phyloP scores from a whole-genome alignment of 2,113 vertebrate genomes.

The Scomber japonicus region DNA sequence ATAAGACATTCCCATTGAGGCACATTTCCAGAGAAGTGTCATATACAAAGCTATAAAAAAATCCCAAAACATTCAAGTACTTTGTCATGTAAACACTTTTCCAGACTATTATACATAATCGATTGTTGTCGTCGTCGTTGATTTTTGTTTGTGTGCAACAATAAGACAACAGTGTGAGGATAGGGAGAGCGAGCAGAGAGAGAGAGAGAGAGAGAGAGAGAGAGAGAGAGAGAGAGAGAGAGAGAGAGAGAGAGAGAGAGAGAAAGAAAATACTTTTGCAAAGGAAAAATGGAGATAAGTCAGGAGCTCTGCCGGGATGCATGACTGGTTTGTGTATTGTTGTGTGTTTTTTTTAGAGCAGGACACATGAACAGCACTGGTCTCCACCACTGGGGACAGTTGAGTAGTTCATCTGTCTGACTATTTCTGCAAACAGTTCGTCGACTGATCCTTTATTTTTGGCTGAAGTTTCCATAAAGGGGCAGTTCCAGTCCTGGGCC shows the following conservation, averaged over 20 bases:
- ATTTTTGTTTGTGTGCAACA: conserved; percentile 77
- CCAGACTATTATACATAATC: conserved; percentile 77
- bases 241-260: conserved; percentile 9
- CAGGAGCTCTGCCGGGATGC: conserved; percentile 25
- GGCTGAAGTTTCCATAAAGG: conserved; percentile 97
- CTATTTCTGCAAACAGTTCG: conserved; percentile 96
- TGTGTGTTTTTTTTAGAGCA: conserved; percentile 65
- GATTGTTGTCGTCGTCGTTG: conserved; percentile 70
- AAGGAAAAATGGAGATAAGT: conserved; percentile 20
- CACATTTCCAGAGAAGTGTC: conserved; percentile 83
- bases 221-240: too few relatives aligned
- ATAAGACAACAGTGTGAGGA: conserved; percentile 80
- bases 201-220: too few relatives aligned
- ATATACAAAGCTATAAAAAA: conserved; percentile 78
- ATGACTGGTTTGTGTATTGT: conserved; percentile 10
- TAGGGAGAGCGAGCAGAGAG: too few relatives aligned
- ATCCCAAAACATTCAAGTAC: conserved; percentile 83
- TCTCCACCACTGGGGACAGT: conserved; percentile 90
- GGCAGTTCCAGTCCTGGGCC: conserved; percentile 97
- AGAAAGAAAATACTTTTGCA: conserved; percentile 43
- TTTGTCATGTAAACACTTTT: conserved; percentile 85
- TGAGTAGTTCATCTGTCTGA: conserved; percentile 98
- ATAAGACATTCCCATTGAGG: conserved; percentile 82
- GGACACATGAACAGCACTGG: conserved; percentile 88
- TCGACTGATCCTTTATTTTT: conserved; percentile 97